phyloP scores from a whole-genome alignment of 2,888 invertebrate species.

The Clanis bilineata region DNA sequence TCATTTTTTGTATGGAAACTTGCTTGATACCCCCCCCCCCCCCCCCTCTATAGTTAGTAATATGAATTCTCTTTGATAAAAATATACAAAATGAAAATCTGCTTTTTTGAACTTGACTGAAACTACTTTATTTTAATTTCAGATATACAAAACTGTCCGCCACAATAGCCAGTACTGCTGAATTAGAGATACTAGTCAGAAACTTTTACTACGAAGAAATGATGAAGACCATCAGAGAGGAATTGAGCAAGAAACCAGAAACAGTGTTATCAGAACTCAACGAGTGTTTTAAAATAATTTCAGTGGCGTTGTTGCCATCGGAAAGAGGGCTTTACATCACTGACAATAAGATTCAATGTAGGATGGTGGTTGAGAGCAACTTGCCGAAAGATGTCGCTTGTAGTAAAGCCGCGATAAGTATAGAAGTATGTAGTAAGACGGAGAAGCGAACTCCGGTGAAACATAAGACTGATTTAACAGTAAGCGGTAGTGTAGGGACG shows the following conservation, averaged over 20 bases:
- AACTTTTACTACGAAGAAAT: constrained; percentile 92
- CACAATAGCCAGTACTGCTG: constrained; percentile 88
- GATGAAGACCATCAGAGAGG: constrained; percentile 84
- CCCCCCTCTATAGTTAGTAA: no score
- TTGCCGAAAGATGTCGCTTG: constrained; percentile 86
- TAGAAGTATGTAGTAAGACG: constrained; percentile 76
- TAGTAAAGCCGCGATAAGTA: constrained; percentile 84
- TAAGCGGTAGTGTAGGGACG: constrained; percentile 57
- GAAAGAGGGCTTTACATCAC: constrained; percentile 77
- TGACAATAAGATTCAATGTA: constrained; percentile 69
- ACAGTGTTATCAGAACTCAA: constrained; percentile 78
- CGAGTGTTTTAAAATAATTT: constrained; percentile 81
- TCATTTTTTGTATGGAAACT: no score
- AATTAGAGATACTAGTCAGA: constrained; percentile 88
- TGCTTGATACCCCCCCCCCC: no score
- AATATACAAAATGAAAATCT: no score
- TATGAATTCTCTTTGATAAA: no score
- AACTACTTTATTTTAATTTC: constrained; percentile 31
- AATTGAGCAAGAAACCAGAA: constrained; percentile 65
- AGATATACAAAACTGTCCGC: constrained; percentile 90
- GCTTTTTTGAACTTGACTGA: no score
- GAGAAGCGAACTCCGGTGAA: constrained; percentile 63
- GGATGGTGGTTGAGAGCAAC: constrained; percentile 62
- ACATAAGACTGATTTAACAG: constrained; percentile 77
- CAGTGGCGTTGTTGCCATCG: constrained; percentile 78